Conservation (phyloP, 2,113 vertebrate species). For the Halichoeres trimaculatus region DNA sequence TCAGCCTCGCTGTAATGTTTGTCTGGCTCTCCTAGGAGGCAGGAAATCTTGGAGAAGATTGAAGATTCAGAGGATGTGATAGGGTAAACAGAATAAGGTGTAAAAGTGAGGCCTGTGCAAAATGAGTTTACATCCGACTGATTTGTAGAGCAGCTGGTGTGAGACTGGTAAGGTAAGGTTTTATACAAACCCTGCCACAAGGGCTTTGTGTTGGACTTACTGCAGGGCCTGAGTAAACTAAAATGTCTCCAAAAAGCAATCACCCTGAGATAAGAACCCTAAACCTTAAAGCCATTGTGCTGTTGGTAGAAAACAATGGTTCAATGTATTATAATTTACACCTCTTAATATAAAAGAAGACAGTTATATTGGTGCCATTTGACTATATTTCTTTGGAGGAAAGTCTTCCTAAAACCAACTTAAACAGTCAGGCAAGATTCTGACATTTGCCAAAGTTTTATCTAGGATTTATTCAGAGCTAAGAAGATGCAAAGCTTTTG, state of each 20-base stretch:
- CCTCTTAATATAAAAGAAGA: no score
- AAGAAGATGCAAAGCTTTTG: no score
- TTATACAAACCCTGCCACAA: no score
- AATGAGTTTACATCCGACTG: conserved; percentile 44
- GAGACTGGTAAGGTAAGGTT: conserved; percentile 2
- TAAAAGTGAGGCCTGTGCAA: conserved; percentile 41
- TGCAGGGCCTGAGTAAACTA: background rate
- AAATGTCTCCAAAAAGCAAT: background rate
- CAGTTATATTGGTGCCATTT: no score
- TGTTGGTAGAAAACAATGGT: background rate
- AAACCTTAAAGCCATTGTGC: background rate
- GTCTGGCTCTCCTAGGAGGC: conserved; percentile 55
- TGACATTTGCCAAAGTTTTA: no score
- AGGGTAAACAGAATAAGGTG: conserved; percentile 51
- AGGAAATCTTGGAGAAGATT: conserved; percentile 62
- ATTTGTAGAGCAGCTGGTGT: conserved; percentile 31
- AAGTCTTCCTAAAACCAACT: no score
- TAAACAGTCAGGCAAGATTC: no score
- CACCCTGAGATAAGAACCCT: background rate
- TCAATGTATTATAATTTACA: background rate
- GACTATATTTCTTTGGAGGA: no score
- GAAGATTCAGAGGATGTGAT: conserved; percentile 45
- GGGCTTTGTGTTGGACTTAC: background rate
- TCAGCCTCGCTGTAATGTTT: conserved; percentile 50
- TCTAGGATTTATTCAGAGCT: no score